phyloP scores from a whole-genome alignment of 1,140 invertebrate genomes.

The Drosophila bocki region DNA sequence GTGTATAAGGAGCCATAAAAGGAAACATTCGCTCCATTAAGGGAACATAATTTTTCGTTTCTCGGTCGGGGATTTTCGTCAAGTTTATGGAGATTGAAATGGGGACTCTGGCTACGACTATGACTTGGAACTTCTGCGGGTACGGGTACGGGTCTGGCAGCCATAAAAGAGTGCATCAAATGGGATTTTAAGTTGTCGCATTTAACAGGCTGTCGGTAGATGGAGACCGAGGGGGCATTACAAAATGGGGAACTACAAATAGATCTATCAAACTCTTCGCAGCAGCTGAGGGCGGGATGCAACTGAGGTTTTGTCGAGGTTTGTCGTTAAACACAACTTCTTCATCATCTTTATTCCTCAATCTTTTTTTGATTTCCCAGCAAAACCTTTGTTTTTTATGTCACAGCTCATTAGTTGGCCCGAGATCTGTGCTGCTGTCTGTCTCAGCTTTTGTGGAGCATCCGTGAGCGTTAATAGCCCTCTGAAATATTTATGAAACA shows the following conservation, averaged over 20 bases:
- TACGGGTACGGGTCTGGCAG: conserved; percentile 37
- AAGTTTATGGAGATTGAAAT: conserved; percentile 82
- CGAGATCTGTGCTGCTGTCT: conserved; percentile 9
- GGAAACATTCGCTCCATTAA: conserved; percentile 84
- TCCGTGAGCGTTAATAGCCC: conserved; percentile 65
- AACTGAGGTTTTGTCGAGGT: conserved; percentile 61
- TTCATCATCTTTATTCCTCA: conserved; percentile 36
- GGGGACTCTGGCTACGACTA: conserved; percentile 35
- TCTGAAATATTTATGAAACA: conserved; percentile 64
- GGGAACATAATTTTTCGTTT: conserved; percentile 83
- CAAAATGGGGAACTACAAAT: conserved; percentile 65
- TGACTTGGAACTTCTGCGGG: conserved; percentile 35
- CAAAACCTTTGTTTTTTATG: conserved; percentile 73
- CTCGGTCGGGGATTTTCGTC: conserved; percentile 75
- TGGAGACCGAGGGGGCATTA: neutral
- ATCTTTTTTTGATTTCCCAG: conserved; percentile 18
- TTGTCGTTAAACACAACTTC: conserved; percentile 62
- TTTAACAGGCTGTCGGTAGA: conserved; percentile 64
- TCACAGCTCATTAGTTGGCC: conserved; percentile 73
- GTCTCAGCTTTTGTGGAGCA: conserved; percentile 26
- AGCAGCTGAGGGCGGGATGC: conserved; percentile 54
- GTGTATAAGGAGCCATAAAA: conserved; percentile 77
- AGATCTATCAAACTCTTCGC: conserved; percentile 75
- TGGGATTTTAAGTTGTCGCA: conserved; percentile 82
- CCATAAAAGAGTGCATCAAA: conserved; percentile 82